These are phyloP conservation scores for Bombycilla garrulus DNA, from an alignment of 2,113 vertebrate genomes.

Conservation along the genomic window DNA sequence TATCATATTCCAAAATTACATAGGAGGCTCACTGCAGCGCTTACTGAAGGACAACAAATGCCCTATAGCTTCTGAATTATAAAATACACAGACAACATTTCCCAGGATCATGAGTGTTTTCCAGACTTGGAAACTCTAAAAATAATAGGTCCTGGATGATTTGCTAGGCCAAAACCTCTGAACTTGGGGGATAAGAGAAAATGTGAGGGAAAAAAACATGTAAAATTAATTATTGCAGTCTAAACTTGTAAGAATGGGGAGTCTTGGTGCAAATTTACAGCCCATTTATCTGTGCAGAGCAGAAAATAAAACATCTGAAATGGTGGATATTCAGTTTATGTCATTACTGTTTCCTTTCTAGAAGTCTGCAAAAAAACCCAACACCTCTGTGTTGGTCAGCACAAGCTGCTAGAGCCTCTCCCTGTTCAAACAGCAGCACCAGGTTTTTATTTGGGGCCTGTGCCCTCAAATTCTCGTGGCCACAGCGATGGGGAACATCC, in stretches of 20 bases:
- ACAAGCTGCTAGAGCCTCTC: neutral
- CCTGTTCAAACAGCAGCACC: neutral
- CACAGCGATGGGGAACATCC: neutral
- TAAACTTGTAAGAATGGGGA: neutral
- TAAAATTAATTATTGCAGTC: neutral
- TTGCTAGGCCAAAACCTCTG: neutral
- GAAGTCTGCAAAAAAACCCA: neutral
- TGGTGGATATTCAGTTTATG: neutral
- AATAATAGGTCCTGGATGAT: neutral
- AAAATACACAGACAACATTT: neutral
- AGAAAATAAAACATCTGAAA: neutral
- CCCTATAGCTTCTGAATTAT: neutral
- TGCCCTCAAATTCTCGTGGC: neutral
- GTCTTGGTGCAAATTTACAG: neutral
- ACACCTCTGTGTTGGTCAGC: neutral
- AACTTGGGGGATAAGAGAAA: neutral
- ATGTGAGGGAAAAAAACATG: fast-evolving
- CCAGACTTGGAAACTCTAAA: neutral
- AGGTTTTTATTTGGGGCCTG: fast-evolving
- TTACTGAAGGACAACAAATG: conserved; percentile 1
- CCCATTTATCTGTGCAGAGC: neutral
- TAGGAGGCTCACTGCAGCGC: neutral
- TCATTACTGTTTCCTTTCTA: neutral
- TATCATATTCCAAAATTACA: neutral
- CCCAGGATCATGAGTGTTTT: neutral